Conservation (phyloP, 2,888 invertebrate species). For the Chironomus tentans region DNA sequence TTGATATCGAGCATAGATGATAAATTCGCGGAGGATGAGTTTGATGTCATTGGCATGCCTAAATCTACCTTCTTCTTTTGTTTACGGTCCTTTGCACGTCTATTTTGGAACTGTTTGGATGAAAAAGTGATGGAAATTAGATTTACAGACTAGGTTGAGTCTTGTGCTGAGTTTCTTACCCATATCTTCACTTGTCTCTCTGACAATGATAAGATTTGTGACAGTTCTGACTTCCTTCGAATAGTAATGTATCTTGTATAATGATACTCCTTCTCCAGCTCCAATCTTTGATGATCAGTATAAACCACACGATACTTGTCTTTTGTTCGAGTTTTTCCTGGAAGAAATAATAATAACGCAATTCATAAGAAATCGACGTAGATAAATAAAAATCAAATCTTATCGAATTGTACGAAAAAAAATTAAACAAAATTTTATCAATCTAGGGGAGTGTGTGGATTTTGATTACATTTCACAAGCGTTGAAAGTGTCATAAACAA, state of each 20-base stretch:
- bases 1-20: constrained; percentile 39
- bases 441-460: too few relatives aligned
- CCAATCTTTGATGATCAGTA: constrained; percentile 93
- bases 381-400: too few relatives aligned
- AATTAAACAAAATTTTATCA: too few relatives aligned
- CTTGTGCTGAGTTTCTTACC: constrained; percentile 30
- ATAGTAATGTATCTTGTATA: constrained; percentile 93
- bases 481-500: too few relatives aligned
- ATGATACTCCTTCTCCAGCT: constrained; percentile 93
- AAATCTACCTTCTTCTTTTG: constrained; percentile 78
- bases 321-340: constrained; percentile 97
- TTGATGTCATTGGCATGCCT: constrained; percentile 32
- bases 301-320: constrained; percentile 99
- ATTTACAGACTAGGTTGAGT: neutral
- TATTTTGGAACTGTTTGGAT: constrained; percentile 63
- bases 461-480: too few relatives aligned
- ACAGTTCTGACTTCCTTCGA: constrained; percentile 86
- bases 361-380: constrained; percentile 27
- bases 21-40: constrained; percentile 35
- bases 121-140: neutral
- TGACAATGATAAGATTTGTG: constrained; percentile 72
- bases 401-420: too few relatives aligned
- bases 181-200: constrained; percentile 76
- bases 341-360: constrained; percentile 36
- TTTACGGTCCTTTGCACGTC: constrained; percentile 88